Conservation (phyloP, 2,113 vertebrate species). For the Pseudorasbora parva region DNA sequence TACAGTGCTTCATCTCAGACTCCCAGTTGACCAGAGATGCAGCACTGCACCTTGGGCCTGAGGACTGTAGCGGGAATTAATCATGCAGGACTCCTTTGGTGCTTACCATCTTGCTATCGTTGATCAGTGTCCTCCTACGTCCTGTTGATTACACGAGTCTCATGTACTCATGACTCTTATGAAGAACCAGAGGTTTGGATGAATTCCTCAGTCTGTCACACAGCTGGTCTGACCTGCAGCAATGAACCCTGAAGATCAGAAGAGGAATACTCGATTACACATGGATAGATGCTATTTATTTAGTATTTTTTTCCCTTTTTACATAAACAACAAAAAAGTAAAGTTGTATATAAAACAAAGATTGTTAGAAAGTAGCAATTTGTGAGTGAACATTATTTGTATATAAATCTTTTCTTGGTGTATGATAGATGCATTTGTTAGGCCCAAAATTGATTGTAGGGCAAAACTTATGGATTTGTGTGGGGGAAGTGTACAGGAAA, state of each 20-base stretch:
- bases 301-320: not conserved
- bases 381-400: not conserved
- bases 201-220: not conserved
- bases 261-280: not conserved
- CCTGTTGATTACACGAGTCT: not conserved
- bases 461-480: not conserved
- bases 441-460: not conserved
- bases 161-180: not conserved
- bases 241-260: not conserved
- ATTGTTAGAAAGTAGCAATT: not conserved
- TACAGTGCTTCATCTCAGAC: conserved; percentile 99
- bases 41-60: conserved; percentile 99
- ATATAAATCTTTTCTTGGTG: not conserved
- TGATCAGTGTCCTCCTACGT: not conserved
- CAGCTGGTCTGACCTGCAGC: not conserved
- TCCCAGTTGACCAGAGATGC: conserved; percentile 99
- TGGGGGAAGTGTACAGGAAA: conserved; percentile 41
- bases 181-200: not conserved
- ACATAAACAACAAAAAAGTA: not conserved
- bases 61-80: conserved; percentile 80
- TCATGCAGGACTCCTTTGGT: not conserved
- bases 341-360: no score
- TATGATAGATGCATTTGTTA: not conserved
- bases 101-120: not conserved
- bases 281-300: not conserved